Percentiles rank a stretch among this genome's conserved stretches.
Conservation (phyloP, 2,797 vertebrate genomes). For the Takifugu ocellatus region DNA sequence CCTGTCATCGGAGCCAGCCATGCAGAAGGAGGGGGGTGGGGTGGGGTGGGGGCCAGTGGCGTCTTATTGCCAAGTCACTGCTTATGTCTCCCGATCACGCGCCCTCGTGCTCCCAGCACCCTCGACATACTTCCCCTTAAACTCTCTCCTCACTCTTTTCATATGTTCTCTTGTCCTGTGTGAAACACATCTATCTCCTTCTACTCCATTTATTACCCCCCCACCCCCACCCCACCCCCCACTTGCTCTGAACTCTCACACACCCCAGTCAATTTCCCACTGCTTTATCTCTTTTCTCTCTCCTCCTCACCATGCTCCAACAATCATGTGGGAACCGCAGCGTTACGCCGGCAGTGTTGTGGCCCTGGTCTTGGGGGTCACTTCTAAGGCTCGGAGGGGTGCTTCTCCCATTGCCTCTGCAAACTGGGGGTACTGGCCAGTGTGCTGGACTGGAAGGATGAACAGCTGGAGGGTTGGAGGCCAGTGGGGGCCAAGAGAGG, state of each 20-base stretch:
- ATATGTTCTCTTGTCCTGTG: slow-evolving; percentile 24
- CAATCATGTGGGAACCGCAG: slow-evolving; percentile 54
- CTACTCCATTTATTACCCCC: slow-evolving; percentile 18
- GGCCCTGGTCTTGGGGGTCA: slow-evolving; percentile 57
- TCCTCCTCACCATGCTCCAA: slow-evolving; percentile 52
- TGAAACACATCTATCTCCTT: slow-evolving; percentile 47
- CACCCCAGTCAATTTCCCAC: slow-evolving; percentile 32
- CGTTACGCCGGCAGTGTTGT: slow-evolving; percentile 53
- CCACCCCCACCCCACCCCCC: slow-evolving; percentile 2
- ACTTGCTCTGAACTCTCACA: slow-evolving; percentile 10
- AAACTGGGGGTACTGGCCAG: slow-evolving; percentile 47
- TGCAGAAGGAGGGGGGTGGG: slow-evolving; percentile 67
- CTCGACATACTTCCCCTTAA: neutral
- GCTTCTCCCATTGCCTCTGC: slow-evolving; percentile 52
- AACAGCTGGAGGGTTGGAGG: slow-evolving; percentile 66
- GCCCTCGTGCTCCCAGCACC: slow-evolving; percentile 40
- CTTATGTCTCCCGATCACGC: slow-evolving; percentile 45
- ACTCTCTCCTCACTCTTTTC: slow-evolving; percentile 4
- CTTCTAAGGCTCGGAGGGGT: slow-evolving; percentile 52
- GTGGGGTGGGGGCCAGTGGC: slow-evolving; percentile 58
- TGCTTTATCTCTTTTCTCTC: slow-evolving; percentile 34
- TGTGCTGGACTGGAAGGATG: slow-evolving; percentile 54
- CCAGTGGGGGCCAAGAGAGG: slow-evolving; percentile 54
- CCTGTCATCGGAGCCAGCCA: slow-evolving; percentile 72
- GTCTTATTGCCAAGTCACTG: slow-evolving; percentile 53